Evolutionary conservation across 2,888 invertebrate species (phyloP).

Genomic region (Agrochola lota): DNA sequence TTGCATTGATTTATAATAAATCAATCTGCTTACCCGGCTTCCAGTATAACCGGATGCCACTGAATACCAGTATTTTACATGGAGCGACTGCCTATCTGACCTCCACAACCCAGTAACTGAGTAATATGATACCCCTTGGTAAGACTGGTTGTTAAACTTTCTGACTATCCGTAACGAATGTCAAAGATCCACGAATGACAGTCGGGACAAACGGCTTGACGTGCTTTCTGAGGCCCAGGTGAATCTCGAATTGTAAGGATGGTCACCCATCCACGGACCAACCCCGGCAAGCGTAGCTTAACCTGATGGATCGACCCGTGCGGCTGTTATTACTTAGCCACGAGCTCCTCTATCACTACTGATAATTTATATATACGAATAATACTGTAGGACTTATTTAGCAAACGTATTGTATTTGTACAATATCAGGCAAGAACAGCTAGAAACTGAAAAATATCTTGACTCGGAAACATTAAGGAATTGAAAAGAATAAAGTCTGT

Average conservation of each 20-base stretch:
- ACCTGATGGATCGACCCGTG: not conserved
- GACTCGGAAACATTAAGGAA: not conserved
- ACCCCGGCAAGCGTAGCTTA: not conserved
- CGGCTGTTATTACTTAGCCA: not conserved
- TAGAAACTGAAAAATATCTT: not conserved
- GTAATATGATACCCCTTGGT: no score
- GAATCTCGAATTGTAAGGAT: not conserved
- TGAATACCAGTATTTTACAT: no score
- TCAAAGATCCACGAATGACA: no score
- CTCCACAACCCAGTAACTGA: no score
- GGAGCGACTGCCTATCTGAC: no score
- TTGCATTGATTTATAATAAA: not conserved
- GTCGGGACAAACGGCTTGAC: no score
- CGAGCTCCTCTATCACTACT: not conserved
- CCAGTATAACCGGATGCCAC: no score
- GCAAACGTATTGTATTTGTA: not conserved
- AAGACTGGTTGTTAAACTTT: no score
- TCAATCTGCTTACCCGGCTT: no score
- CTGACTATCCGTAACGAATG: no score
- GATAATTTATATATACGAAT: not conserved
- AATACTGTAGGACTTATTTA: not conserved
- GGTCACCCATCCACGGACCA: not conserved
- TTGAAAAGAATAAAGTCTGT: slow-evolving; percentile 2
- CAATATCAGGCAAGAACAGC: not conserved
- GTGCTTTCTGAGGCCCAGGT: no score